Evolutionary conservation across 2,888 invertebrate genomes (phyloP), one percentile per base, ranked within the genome.

Genomic region (Spodoptera picta): DNA sequence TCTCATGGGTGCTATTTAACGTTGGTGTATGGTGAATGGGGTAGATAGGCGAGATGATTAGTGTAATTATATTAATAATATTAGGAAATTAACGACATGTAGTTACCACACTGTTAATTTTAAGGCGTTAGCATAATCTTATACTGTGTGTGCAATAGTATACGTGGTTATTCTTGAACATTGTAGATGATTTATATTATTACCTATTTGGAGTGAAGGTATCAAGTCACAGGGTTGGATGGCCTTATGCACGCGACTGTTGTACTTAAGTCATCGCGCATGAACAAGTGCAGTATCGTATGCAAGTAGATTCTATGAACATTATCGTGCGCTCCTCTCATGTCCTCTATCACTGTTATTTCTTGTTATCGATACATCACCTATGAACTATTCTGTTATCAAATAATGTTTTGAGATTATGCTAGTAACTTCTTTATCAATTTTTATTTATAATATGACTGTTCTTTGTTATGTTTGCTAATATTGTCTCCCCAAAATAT

Each of bases 1-100:
- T 90, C 85, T 90, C 86, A 93, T 91, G 93, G 94, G 94, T 94
- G 94, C 94, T 94, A 94, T 92, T 92, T 91, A 91, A 89, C 77
- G 87, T 89, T 86, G 93, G 92, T 93, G 91, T 88, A 88, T 80
- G 93, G 93, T 93, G 81, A 87, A 88, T 82, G 83, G 87, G 82
- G 76, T 82, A 83, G 83, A 77, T 82, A 79, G 68, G 80, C 78
- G 85, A 83, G 83, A 80, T 82, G 77, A 80, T 81, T 83, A 85
- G 81, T 83, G 80, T 83, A 80, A 82, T 80, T 73, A 73, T 71
- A 70, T 80, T 79, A 81, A 81, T 79, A 81, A 81, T 72, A 80
- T 85, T 86, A 87, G 82, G 65, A 75, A 85, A 85, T 75, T 87
- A 89, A 85, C 77, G 84, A 87, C 82, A 84, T 84, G 83, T 87